Evolutionary conservation across 2,113 vertebrate species (phyloP).

Genomic region (Oostethus manadensis): DNA sequence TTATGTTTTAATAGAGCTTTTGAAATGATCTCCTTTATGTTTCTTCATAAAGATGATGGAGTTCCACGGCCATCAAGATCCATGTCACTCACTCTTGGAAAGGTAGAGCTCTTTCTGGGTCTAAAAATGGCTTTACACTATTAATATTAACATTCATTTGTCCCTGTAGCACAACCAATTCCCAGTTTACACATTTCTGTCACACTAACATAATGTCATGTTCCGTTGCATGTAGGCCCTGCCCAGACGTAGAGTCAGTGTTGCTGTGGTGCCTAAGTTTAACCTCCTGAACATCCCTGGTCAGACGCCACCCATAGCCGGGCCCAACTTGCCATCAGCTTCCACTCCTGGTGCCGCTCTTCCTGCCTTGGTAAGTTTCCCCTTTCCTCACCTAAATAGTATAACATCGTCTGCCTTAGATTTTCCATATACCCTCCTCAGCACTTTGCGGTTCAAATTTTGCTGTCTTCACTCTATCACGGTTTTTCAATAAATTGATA

Average conservation of each 20-base stretch:
- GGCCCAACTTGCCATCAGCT: constrained; percentile 65
- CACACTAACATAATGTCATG: background rate
- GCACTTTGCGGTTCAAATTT: no score
- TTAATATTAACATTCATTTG: no score
- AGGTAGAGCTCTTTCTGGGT: constrained; percentile 72
- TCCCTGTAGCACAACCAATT: background rate
- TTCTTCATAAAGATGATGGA: constrained; percentile 82
- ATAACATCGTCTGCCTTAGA: background rate
- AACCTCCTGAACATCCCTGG: constrained; percentile 89
- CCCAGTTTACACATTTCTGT: background rate
- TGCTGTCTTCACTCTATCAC: no score
- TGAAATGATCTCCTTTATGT: background rate
- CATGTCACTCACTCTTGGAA: constrained; percentile 92
- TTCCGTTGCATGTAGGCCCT: constrained; percentile 74
- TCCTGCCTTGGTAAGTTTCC: constrained; percentile 80
- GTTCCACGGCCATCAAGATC: constrained; percentile 85
- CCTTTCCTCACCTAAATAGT: background rate
- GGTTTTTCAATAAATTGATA: no score
- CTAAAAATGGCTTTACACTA: no score
- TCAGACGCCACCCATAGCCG: constrained; percentile 70
- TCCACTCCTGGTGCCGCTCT: constrained; percentile 54
- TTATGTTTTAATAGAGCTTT: background rate
- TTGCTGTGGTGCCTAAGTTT: constrained; percentile 96
- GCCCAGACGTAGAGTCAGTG: constrained; percentile 93
- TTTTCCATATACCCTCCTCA: no score